Evolutionary conservation across 2,113 vertebrate species (phyloP).

Genomic region (Aphelocoma coerulescens): DNA sequence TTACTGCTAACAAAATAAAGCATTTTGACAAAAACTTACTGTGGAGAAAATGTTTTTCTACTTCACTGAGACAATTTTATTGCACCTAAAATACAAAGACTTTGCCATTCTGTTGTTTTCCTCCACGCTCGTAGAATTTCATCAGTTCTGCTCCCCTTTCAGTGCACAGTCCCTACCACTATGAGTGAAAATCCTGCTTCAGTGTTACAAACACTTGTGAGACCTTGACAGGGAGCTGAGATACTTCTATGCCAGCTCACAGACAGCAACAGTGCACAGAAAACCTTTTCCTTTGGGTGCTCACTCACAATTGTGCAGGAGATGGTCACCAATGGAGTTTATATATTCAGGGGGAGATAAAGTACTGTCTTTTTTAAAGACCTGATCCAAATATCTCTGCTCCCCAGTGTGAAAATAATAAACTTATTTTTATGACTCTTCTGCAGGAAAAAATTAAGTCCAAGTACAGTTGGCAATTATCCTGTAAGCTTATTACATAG

Average conservation of each 20-base stretch:
- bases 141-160: background rate
- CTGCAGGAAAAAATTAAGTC: constrained; percentile 24
- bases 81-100: background rate
- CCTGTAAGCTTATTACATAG: constrained; percentile 5
- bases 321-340: background rate
- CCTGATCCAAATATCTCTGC: background rate
- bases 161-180: background rate
- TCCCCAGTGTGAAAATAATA: background rate
- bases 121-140: background rate
- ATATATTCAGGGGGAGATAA: background rate
- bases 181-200: background rate
- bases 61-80: background rate
- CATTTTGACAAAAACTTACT: background rate
- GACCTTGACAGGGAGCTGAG: background rate
- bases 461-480: background rate
- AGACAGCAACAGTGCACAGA: background rate
- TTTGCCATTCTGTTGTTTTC: background rate
- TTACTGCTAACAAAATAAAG: background rate
- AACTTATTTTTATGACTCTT: constrained; percentile 5
- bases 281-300: background rate
- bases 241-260: background rate
- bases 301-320: background rate
- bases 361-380: background rate
- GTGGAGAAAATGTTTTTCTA: background rate
- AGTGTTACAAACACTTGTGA: background rate